Conservation (phyloP, 2,888 invertebrate species). For the Onchidella celtica region DNA sequence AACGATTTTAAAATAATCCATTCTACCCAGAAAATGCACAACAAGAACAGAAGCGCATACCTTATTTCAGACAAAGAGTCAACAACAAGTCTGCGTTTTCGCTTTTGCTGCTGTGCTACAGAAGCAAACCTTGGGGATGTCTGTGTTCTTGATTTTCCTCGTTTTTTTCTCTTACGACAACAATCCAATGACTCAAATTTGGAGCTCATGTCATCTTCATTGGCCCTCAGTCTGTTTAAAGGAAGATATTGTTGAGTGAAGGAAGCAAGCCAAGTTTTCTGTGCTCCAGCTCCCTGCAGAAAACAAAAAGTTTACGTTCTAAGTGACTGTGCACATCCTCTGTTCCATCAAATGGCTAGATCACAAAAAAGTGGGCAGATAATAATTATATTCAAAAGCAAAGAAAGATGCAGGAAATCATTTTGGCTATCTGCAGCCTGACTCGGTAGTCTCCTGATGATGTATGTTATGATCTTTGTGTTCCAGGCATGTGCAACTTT, state of each 20-base stretch:
- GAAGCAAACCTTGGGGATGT: not conserved
- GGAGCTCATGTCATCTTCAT: slow-evolving; percentile 56
- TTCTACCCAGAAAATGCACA: no score
- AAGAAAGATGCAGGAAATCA: no score
- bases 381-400: not conserved
- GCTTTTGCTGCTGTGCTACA: not conserved
- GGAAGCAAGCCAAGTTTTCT: slow-evolving; percentile 37
- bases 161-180: not conserved
- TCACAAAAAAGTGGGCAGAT: no score
- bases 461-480: no score
- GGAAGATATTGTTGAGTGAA: slow-evolving; percentile 61
- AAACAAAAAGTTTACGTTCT: not conserved
- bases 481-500: not conserved
- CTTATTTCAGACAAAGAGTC: not conserved
- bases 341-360: not conserved
- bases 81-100: not conserved
- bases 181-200: slow-evolving; percentile 55
- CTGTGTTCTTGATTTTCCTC: slow-evolving; percentile 14
- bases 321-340: not conserved
- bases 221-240: slow-evolving; percentile 51
- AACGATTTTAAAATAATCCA: no score
- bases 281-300: slow-evolving; percentile 1
- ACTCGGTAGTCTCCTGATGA: no score
- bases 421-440: no score
- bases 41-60: not conserved